These are phyloP conservation scores for Myotis myotis DNA, from an alignment of 2,797 vertebrate genomes.

Conservation along the genomic window DNA sequence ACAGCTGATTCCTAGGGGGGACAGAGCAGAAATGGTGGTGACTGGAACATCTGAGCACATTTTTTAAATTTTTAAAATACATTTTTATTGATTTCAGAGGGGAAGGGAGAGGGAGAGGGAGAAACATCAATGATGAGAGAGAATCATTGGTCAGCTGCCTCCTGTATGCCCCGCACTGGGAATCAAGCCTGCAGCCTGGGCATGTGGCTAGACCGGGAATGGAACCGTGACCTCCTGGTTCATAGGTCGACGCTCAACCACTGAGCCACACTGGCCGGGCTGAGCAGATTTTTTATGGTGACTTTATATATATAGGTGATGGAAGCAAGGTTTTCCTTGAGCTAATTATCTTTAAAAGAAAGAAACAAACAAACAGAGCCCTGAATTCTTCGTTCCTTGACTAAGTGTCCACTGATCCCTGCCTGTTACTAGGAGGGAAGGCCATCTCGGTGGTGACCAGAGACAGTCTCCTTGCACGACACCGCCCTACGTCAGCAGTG, in stretches of 20 bases:
- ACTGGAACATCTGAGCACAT: not conserved
- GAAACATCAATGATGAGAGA: no score
- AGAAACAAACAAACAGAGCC: not conserved
- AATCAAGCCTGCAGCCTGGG: no score
- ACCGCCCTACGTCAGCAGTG: not conserved
- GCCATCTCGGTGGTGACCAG: not conserved
- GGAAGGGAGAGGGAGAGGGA: no score
- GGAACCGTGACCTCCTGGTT: no score
- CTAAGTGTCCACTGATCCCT: not conserved
- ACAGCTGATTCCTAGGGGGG: not conserved
- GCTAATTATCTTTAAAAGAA: not conserved
- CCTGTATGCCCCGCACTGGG: no score
- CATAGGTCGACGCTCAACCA: no score
- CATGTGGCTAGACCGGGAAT: no score
- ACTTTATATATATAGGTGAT: not conserved
- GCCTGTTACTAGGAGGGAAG: not conserved
- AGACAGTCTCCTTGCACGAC: accelerated
- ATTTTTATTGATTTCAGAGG: no score
- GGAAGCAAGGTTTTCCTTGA: not conserved
- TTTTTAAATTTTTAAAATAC: no score
- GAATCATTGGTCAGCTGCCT: no score
- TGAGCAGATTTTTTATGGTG: not conserved
- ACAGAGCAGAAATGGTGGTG: not conserved
- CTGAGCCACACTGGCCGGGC: no score
- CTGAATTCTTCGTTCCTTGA: not conserved